Percentiles rank a stretch among this genome's conserved stretches.
Evolutionary conservation across 1,140 invertebrate species (phyloP).

Genomic region (Macrostomum lignano): DNA sequence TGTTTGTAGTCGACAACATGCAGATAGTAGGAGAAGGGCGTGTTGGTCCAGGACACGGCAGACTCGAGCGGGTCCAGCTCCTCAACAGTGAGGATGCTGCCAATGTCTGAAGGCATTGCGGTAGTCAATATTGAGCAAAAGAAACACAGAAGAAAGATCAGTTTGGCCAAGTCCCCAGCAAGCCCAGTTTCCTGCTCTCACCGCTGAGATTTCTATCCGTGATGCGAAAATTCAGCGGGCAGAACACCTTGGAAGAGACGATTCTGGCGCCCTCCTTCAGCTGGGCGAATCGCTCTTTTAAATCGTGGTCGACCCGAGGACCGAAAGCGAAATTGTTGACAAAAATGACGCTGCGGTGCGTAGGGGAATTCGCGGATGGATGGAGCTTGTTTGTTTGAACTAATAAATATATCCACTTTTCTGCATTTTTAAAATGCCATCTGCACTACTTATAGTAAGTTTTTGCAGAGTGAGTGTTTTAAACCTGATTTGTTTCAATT

Average conservation of each 20-base stretch:
- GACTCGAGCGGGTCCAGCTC: conserved; percentile 72
- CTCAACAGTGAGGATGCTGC: conserved; percentile 86
- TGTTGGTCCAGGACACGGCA: conserved; percentile 88
- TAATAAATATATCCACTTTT: too few species aligned
- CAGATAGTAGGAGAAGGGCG: conserved; percentile 83
- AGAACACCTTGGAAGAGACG: conserved; percentile 92
- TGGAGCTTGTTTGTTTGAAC: too few species aligned
- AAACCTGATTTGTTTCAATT: too few species aligned
- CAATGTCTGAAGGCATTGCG: conserved; percentile 45
- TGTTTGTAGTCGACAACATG: conserved; percentile 82
- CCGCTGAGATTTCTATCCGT: conserved; percentile 55
- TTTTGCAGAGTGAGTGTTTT: too few species aligned
- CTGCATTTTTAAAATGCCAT: too few species aligned
- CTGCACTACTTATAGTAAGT: too few species aligned
- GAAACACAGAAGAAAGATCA: conserved; percentile 1
- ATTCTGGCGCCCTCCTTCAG: conserved; percentile 65
- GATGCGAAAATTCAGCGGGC: conserved; percentile 80
- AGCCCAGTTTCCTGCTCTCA: conserved; percentile 18
- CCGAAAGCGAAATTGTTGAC: conserved; percentile 97
- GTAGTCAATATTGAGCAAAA: neutral
- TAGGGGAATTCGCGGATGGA: conserved; percentile 7
- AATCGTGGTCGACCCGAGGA: conserved; percentile 62
- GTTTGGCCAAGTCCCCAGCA: neutral
- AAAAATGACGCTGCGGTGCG: conserved; percentile 65
- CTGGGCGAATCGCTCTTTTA: conserved; percentile 79